Evolutionary conservation across 2,888 invertebrate genomes (phyloP), one percentile per base, ranked within the genome.

Genomic region (Ectropis crepuscularia): DNA sequence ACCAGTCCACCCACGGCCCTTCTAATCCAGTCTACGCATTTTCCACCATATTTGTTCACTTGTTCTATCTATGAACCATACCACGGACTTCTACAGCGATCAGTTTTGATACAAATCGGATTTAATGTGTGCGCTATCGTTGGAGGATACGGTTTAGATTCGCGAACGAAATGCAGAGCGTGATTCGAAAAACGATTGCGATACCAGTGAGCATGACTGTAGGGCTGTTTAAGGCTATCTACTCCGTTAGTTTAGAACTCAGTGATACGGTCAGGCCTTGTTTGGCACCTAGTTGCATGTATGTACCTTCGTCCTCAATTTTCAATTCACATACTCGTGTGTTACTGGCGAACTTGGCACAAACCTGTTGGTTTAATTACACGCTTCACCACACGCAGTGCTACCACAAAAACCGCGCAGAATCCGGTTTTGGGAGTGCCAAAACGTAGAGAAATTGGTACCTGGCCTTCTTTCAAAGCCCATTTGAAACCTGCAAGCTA

Each of bases 1-100:
- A 89, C 90, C 81, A 78, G 92, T 91, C 83, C 90, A 83, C 92
- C 92, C 89, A 92, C 91, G 82, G 76, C 61, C 81, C 79, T 65
- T 68, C 65, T 68, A 72, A 76, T 77, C 80, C 82, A 77, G 77
- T 79, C 68, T 67, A 68, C 73, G 70, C 70, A 64, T 75, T 78
- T 77, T 83, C 76, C 73, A 70, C 77, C 79, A 76, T 76, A 73
- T 83, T 79, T 73, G 77, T 68, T 64, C 59, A 74, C 71, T 71
- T 63, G 70, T 63, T 57, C 63, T 57, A 75, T 70, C 76, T 72
- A 70, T 70, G 16, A 28, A 28, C 16, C 16, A 28, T 28, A 28
- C 16, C 16, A 28, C 16, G 16, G 16, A 28, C 16, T 28, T 28
- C 16, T 28, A 28, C 4, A 2, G 16, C 16, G 16, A 28, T 28